Evolutionary conservation across 2,888 invertebrate genomes (phyloP).

Genomic region (Ceriagrion tenellum): DNA sequence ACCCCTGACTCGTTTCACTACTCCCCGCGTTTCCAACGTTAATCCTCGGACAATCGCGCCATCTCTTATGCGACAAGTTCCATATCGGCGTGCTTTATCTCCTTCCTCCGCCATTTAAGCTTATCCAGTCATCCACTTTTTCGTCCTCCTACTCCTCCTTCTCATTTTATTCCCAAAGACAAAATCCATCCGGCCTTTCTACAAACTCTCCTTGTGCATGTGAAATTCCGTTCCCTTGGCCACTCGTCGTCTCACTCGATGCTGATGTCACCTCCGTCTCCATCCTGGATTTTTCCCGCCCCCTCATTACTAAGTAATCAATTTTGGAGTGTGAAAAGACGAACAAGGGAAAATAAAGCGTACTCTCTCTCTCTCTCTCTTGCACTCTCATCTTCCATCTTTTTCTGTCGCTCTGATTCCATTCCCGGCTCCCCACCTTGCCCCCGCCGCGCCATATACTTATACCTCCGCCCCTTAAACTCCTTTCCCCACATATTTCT

Average conservation of each 20-base stretch:
- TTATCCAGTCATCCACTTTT: not conserved
- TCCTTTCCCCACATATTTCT: slow-evolving; percentile 23
- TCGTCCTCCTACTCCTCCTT: not conserved
- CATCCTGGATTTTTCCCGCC: slow-evolving; percentile 23
- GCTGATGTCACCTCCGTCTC: slow-evolving; percentile 13
- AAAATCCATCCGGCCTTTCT: not conserved
- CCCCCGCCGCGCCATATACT: not conserved
- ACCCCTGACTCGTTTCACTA: not conserved
- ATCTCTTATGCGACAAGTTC: not conserved
- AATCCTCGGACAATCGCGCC: not conserved
- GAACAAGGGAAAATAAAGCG: slow-evolving; percentile 35
- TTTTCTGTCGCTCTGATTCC: not conserved
- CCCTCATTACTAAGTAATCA: slow-evolving; percentile 57
- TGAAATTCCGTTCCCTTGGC: not conserved
- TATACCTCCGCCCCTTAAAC: not conserved
- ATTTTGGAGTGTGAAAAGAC: slow-evolving; percentile 42
- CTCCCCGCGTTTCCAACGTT: not conserved
- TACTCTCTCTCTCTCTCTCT: slow-evolving; percentile 14
- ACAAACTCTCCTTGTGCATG: not conserved
- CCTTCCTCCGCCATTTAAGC: not conserved
- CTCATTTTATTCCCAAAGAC: too few species aligned
- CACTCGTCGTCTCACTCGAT: not conserved
- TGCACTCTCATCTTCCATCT: not conserved
- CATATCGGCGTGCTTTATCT: not conserved
- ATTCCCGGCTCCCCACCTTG: not conserved